These are phyloP conservation scores for Cossypha heuglini DNA, from an alignment of 2,797 vertebrate genomes.

Conservation along the genomic window DNA sequence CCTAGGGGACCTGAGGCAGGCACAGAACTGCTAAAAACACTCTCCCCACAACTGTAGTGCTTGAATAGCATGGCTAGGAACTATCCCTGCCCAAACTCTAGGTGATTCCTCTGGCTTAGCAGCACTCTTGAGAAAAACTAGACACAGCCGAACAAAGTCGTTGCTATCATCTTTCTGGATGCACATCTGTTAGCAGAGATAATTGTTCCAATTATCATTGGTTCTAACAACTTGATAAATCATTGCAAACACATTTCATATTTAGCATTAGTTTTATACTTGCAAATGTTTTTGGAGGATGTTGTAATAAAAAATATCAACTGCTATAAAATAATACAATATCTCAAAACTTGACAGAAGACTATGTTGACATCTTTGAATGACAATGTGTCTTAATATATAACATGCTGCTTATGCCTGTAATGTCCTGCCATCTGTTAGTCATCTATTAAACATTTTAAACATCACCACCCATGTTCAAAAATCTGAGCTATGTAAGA, in stretches of 20 bases:
- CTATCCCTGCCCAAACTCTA: neutral
- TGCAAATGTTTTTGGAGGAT: neutral
- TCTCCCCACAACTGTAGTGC: neutral
- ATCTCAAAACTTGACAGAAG: neutral
- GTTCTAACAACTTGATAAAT: neutral
- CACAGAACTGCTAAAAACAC: accelerated
- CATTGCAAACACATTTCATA: neutral
- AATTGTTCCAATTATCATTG: neutral
- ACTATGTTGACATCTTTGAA: neutral
- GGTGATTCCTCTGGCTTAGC: neutral
- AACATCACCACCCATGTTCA: neutral
- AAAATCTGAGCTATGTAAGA: neutral
- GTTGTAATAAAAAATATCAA: neutral
- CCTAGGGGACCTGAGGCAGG: neutral
- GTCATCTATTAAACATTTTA: neutral
- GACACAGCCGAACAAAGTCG: neutral
- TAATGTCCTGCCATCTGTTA: neutral
- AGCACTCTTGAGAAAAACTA: neutral
- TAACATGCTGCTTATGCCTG: neutral
- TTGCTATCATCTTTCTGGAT: neutral
- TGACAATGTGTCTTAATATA: neutral
- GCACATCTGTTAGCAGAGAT: neutral
- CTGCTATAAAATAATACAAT: neutral
- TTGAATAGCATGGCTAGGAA: neutral
- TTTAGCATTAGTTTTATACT: neutral